These are phyloP conservation scores for Mormyrops boulengeri DNA, from an alignment of 2,797 vertebrate genomes.

Conservation along the genomic window DNA sequence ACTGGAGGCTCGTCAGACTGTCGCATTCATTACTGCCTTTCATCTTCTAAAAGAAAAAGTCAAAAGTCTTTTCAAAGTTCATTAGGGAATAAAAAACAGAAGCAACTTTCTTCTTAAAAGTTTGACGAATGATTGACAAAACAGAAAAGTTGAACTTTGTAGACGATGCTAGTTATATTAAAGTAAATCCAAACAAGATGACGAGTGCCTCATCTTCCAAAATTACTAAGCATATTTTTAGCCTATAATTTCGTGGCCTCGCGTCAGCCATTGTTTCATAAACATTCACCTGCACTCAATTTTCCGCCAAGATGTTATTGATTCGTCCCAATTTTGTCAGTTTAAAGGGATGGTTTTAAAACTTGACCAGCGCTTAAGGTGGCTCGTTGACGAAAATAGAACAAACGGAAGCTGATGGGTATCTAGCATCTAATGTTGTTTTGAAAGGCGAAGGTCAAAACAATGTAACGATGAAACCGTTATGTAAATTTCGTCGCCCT, in stretches of 20 bases:
- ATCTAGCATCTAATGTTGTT: conserved; percentile 10
- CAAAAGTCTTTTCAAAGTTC: conserved; percentile 6
- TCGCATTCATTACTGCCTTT: not conserved
- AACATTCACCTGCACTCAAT: conserved; percentile 8
- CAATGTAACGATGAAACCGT: not conserved
- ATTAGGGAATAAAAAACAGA: not conserved
- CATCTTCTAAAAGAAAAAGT: conserved; percentile 7
- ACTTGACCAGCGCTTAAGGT: not conserved
- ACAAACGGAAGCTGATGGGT: conserved; percentile 15
- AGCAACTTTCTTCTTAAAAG: not conserved
- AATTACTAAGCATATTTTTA: conserved; percentile 9
- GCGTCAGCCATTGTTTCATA: conserved; percentile 4
- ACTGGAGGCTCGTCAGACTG: not conserved
- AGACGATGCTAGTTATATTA: not conserved
- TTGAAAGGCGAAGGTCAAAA: conserved; percentile 11
- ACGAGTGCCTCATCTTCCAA: not conserved
- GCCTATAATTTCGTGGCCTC: conserved; percentile 1
- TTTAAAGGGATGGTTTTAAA: conserved; percentile 21
- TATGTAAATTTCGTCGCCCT: not conserved
- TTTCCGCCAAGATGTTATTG: conserved; percentile 16
- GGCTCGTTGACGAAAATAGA: conserved; percentile 5
- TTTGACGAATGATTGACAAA: conserved; percentile 2
- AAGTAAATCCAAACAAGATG: conserved; percentile 14
- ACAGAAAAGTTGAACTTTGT: conserved; percentile 12
- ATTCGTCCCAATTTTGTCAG: conserved; percentile 24